Base-by-base conservation (phyloP, 2,888 invertebrate genomes). In the Scaptomyza caliginosa region DNA sequence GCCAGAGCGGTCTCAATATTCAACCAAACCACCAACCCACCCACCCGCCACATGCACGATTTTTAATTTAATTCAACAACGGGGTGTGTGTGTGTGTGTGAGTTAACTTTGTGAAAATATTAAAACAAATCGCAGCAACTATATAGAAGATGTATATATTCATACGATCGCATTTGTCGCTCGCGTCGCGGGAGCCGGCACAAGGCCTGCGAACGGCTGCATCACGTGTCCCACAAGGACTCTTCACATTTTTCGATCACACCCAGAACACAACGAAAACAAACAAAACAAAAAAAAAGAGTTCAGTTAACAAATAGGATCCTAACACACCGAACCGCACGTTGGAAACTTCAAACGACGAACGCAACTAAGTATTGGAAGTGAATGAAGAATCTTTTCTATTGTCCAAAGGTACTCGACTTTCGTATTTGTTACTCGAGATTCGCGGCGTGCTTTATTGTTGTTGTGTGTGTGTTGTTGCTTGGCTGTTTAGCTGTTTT, bases 201-300 rank as follows among this genome's bases (percentile, higher is more conserved):
- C 75, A 24, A 65, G 54, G 72, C 72, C 70, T 57, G 72, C 72
- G 66, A 48, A 70, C 66, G 72, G 75, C 71, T 75, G 75, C 72
- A 73, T 73, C 71, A 66, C 71, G 71, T 55, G 65, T 45, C n/a
- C 10, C 3, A 34, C 4, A 56, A 75, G 75, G 75, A 75, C 50
- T 40, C 26, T 48, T 73, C 65, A 69, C 72, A 73, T 73, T 55
- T 52, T 74, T 30, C 40, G 65, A 65, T 70, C 64, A 50, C n/a
- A n/a, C n/a, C 36, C 50, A 10, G 6, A 16, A 28, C 36, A 38
- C 21, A 50, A 39, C 8, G 26, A 19, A 8, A 28, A 45, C 6
- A 26, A 26, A 24, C 10, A 16, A 16, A 23, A 26, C 11, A 24
- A 19, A 7, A 28, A 4, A 36, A 21, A 32, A 21, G 10, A 8